Evolutionary conservation across 2,888 invertebrate genomes (phyloP).

Genomic region (Tetragonula carbonaria): DNA sequence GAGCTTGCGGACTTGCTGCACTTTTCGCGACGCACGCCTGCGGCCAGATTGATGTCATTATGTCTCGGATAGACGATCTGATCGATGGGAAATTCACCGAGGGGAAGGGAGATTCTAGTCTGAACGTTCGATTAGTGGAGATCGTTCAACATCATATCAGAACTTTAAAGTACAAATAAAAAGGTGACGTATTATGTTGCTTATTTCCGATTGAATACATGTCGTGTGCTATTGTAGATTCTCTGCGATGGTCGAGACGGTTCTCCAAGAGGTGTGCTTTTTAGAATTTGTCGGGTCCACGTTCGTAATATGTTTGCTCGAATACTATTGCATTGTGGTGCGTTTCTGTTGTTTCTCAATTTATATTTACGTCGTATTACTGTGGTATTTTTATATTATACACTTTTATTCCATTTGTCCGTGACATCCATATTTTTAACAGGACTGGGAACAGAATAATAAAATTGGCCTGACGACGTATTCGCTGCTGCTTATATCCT

Average conservation of each 20-base stretch:
- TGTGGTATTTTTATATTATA: background rate
- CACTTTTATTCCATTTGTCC: background rate
- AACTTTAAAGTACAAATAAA: conserved; percentile 45
- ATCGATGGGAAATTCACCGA: background rate
- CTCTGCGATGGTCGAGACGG: conserved; percentile 16
- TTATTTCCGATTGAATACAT: background rate
- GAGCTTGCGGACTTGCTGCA: conserved; percentile 64
- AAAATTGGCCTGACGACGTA: conserved; percentile 44
- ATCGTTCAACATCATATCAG: conserved; percentile 64
- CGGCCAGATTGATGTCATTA: conserved; percentile 64
- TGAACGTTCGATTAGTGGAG: conserved; percentile 32
- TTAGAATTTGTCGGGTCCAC: conserved; percentile 77
- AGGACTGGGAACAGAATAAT: conserved; percentile 62
- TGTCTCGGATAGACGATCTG: conserved; percentile 22
- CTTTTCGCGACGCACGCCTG: conserved; percentile 66
- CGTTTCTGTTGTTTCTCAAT: background rate
- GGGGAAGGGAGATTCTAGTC: background rate
- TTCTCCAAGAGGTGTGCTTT: conserved; percentile 64
- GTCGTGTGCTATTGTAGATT: conserved; percentile 18
- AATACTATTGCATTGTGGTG: conserved; percentile 77
- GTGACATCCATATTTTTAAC: background rate
- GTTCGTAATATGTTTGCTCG: conserved; percentile 77
- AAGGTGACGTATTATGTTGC: background rate
- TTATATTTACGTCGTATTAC: background rate
- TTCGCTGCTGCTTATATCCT: conserved; percentile 47